Percentiles rank a stretch among this genome's conserved stretches.
Evolutionary conservation across 1,140 invertebrate genomes (phyloP).

Genomic region (Geopemphigus sp.): DNA sequence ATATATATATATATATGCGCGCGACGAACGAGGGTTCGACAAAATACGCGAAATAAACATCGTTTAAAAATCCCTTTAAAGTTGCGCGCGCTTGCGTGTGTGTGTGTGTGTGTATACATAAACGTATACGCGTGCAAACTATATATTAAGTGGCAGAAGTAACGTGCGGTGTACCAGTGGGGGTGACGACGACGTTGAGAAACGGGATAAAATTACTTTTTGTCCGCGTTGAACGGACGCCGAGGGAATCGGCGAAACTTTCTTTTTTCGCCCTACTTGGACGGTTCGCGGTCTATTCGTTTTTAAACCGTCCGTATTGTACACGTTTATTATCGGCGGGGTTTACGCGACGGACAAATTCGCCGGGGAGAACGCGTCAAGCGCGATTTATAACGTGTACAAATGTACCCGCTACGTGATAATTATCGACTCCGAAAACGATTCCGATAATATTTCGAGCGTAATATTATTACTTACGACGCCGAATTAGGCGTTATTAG

Average conservation of each 20-base stretch:
- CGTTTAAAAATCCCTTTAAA: background rate
- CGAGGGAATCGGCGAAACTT: background rate
- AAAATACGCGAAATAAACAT: background rate
- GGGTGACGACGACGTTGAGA: background rate
- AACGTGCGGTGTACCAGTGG: background rate
- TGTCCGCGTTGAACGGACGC: constrained; percentile 24
- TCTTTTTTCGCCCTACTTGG: background rate
- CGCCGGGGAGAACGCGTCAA: background rate
- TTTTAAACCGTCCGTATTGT: constrained; percentile 26
- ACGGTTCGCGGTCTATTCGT: constrained; percentile 9
- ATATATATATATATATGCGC: background rate
- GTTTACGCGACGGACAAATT: background rate
- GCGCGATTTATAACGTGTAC: too few relatives aligned
- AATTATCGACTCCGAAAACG: too few relatives aligned
- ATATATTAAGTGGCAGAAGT: background rate
- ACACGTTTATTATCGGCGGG: background rate
- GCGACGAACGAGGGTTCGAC: background rate
- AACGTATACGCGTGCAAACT: background rate
- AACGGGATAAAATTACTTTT: constrained; percentile 39
- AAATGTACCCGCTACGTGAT: too few relatives aligned
- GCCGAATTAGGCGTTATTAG: too few relatives aligned
- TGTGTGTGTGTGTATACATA: background rate
- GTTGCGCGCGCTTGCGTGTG: background rate
- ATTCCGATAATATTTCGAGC: too few relatives aligned
- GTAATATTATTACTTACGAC: too few relatives aligned